Evolutionary conservation across 2,888 invertebrate species (phyloP), one percentile per base, ranked within the genome.

Genomic region (Euzophera pinguis): DNA sequence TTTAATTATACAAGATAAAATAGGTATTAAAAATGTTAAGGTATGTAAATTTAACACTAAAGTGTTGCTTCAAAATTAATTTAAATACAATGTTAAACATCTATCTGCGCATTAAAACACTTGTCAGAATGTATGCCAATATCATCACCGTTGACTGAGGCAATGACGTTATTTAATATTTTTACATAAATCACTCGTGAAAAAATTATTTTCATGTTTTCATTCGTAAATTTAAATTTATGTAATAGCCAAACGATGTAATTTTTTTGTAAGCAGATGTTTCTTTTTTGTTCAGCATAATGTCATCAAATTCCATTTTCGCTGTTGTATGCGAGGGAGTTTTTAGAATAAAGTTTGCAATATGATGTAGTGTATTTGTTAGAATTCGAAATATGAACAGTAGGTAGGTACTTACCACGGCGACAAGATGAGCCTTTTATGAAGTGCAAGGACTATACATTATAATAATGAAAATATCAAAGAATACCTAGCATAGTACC

Each of bases 81-180:
- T 39, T 39, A 39, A 39, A 39, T 39, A 39, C 39, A 39, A 39
- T 39, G 39, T 39, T 39, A 5, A 39, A 39, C 39, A 39, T 39
- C 13, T 8, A 39, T 14, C 16, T 39, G 9, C 14, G 14, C 39
- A 16, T 39, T 39, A 16, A 39, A 39, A 39, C 16, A 39, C 14
- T 39, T 39, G 39, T 39, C 39, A 39, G 7, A 6, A 14, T 13
- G 38, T 38, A 6, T 38, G 14, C 38, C 38, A 14, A 12, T 35
- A 35, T n/a, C 4, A 38, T 38, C 37, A 38, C 6, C 14, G 37
- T 7, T 16, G 39, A 16, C 16, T 39, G 39, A 38, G 6, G 10
- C 16, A 3, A 7, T 39, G 39, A 39, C 39, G 39, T 39, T 39
- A 16, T 39, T 39, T 16, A 16, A 39, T 39, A 16, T 39, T 39